phyloP scores from a whole-genome alignment of 2,797 vertebrate genomes.

The Anguilla anguilla region DNA sequence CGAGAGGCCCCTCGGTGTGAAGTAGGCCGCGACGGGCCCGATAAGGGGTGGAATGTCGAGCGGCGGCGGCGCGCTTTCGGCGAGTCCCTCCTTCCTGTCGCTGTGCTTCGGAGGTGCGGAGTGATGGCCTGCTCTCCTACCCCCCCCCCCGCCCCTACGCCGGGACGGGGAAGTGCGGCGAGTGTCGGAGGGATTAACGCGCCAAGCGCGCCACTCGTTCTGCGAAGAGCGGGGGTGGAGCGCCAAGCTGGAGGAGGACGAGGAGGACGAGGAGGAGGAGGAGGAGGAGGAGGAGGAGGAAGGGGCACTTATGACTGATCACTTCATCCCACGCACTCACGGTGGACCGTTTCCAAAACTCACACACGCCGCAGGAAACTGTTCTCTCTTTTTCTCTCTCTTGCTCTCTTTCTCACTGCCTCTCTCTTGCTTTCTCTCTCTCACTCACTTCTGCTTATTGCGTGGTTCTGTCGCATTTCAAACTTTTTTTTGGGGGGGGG shows the following conservation, averaged over 20 bases:
- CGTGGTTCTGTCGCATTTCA: neutral
- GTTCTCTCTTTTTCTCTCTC: neutral
- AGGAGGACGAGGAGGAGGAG: neutral
- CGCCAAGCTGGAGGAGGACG: neutral
- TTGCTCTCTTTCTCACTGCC: neutral
- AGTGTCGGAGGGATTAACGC: neutral
- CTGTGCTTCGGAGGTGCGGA: neutral
- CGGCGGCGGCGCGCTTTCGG: neutral
- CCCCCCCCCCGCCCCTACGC: too few relatives aligned
- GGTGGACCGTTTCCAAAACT: neutral
- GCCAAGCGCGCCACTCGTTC: neutral
- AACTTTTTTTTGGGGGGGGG: too few relatives aligned
- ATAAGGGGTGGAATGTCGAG: neutral
- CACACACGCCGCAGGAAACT: neutral
- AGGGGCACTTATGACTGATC: neutral
- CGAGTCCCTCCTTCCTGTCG: neutral
- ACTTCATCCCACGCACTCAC: neutral
- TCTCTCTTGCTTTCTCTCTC: neutral
- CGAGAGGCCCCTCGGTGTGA: neutral
- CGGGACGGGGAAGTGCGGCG: neutral
- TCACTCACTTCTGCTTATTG: neutral
- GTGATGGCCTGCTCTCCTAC: neutral
- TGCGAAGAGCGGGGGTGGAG: neutral
- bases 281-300: neutral
- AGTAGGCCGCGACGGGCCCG: neutral